phyloP scores from a whole-genome alignment of 2,113 vertebrate genomes.

The Tylochromis polylepis region DNA sequence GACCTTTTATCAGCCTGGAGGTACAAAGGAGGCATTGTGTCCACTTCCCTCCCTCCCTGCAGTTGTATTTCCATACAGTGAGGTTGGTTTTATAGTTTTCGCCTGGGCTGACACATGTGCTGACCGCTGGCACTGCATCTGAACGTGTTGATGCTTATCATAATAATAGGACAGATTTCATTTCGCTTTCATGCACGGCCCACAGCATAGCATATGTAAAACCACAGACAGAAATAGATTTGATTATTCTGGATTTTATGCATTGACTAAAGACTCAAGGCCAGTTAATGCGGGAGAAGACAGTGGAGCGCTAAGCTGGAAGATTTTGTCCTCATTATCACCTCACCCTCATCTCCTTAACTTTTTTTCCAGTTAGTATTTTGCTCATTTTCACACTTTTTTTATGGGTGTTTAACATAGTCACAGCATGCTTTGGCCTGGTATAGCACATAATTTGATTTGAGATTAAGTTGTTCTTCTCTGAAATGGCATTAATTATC shows the following conservation, averaged over 20 bases:
- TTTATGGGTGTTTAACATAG: not conserved
- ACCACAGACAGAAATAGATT: conserved; percentile 25
- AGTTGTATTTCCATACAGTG: not conserved
- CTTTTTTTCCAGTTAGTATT: not conserved
- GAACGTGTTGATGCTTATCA: conserved; percentile 35
- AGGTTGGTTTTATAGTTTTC: not conserved
- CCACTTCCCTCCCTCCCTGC: not conserved
- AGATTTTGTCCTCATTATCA: not conserved
- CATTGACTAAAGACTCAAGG: conserved; percentile 5
- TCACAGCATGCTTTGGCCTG: not conserved
- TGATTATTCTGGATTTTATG: conserved; percentile 35
- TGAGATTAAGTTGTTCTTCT: not conserved
- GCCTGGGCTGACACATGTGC: not conserved
- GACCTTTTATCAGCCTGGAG: conserved; percentile 3
- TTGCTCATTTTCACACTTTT: not conserved
- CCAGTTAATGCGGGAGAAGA: not conserved
- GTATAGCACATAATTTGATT: not conserved
- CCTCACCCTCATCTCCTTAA: not conserved
- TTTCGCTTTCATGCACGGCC: conserved; percentile 10
- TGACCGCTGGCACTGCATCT: not conserved
- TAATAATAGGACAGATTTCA: conserved; percentile 42
- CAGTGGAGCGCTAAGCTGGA: not conserved
- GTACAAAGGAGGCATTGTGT: not conserved
- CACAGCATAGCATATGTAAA: conserved; percentile 36
- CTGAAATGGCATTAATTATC: not conserved